phyloP scores from a whole-genome alignment of 2,113 vertebrate genomes.

The Daphoenositta chrysoptera region DNA sequence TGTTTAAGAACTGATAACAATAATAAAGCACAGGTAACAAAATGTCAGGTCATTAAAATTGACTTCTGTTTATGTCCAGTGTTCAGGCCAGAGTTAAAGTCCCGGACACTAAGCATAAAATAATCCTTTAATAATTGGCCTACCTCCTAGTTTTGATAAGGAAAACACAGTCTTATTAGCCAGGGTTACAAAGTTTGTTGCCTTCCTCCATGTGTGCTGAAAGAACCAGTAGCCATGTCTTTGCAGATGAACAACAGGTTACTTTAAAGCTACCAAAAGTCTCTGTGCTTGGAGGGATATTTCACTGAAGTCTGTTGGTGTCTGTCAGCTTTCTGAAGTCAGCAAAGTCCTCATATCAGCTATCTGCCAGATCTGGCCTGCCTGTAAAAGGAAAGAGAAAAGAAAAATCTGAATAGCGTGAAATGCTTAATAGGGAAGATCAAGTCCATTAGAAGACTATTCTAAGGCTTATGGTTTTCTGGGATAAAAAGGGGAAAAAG shows the following conservation, averaged over 20 bases:
- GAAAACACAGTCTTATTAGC: conserved; percentile 73
- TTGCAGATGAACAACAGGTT: conserved; percentile 65
- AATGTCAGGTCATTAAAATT: conserved; percentile 42
- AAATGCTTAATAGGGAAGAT: background rate
- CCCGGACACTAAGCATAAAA: conserved; percentile 47
- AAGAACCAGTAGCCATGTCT: conserved; percentile 27
- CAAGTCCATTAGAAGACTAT: background rate
- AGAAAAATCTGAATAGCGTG: conserved; percentile 16
- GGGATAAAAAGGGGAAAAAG: rapidly evolving
- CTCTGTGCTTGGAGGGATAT: background rate
- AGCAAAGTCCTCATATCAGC: conserved; percentile 24
- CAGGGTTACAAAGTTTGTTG: conserved; percentile 71
- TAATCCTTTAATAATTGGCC: conserved; percentile 70
- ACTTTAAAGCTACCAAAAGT: conserved; percentile 50
- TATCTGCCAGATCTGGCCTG: conserved; percentile 4
- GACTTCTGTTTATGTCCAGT: conserved; percentile 65
- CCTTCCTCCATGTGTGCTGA: conserved; percentile 74
- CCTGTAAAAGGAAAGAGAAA: conserved; percentile 58
- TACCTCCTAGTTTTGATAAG: conserved; percentile 63
- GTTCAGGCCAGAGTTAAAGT: conserved; percentile 25
- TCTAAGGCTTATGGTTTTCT: background rate
- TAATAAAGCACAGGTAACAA: conserved; percentile 44
- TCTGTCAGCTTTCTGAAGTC: conserved; percentile 16
- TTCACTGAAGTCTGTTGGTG: background rate
- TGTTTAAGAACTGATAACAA: conserved; percentile 23